Evolutionary conservation across 2,797 vertebrate species (phyloP).

Genomic region (Tragelaphus oryx): DNA sequence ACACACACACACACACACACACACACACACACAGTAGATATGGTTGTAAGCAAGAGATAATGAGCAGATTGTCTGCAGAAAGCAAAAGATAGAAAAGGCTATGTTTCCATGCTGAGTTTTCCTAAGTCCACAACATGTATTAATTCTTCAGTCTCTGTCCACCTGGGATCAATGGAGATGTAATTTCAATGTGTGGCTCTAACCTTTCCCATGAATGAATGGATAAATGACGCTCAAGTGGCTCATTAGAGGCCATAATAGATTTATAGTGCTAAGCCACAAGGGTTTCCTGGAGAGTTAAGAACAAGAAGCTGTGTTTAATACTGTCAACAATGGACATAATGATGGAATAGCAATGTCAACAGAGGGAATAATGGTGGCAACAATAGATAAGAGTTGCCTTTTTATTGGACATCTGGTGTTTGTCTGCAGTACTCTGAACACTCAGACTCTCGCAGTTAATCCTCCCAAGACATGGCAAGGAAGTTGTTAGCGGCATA

Average conservation of each 20-base stretch:
- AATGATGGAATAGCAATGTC: neutral
- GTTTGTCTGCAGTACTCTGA: neutral
- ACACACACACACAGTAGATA: neutral
- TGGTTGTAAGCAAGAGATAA: neutral
- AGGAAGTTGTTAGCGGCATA: neutral
- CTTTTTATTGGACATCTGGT: neutral
- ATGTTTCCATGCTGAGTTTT: neutral
- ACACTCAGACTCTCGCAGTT: neutral
- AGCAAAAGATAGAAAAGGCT: neutral
- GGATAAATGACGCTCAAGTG: neutral
- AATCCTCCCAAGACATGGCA: neutral
- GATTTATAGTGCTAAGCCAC: neutral
- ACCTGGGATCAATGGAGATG: neutral
- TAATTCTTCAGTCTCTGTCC: neutral
- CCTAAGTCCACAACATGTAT: neutral
- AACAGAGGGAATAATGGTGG: neutral
- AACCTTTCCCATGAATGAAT: neutral
- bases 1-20: neutral
- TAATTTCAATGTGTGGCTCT: neutral
- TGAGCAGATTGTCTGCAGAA: neutral
- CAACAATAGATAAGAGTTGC: neutral
- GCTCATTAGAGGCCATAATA: neutral
- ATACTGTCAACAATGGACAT: neutral
- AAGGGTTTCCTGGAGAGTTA: neutral
- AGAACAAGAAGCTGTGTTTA: neutral